A percentile compares a stretch with the other conserved stretches of the same genome.
Conservation (phyloP, 2,888 invertebrate genomes). For the Drosophila rubida region DNA sequence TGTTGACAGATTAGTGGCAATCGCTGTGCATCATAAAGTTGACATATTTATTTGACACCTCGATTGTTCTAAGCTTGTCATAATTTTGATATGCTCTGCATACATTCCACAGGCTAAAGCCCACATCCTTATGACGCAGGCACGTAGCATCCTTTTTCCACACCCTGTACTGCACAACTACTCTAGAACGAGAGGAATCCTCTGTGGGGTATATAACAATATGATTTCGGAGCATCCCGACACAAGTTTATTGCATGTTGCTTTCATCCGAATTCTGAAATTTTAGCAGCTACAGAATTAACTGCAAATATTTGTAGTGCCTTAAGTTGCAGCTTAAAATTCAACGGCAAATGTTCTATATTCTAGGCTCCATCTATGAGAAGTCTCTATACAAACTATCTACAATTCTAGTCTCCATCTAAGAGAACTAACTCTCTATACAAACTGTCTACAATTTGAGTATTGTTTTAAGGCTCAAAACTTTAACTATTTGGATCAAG, state of each 20-base stretch:
- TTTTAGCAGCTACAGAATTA: no score
- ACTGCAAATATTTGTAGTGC: no score
- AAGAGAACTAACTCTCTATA: no score
- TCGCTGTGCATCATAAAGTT: conserved; percentile 65
- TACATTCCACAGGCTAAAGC: conserved; percentile 44
- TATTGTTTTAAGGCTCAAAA: no score
- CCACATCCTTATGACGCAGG: conserved; percentile 40
- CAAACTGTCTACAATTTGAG: no score
- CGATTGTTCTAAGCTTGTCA: conserved; percentile 72
- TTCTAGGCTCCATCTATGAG: no score
- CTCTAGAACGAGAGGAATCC: not conserved
- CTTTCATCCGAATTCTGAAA: no score
- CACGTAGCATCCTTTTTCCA: conserved; percentile 47
- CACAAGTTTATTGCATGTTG: not conserved
- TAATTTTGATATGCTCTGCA: conserved; percentile 46
- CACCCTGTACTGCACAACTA: conserved; percentile 10
- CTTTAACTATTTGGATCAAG: no score
- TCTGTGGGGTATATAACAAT: not conserved
- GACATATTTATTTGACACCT: conserved; percentile 81
- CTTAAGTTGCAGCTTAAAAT: no score
- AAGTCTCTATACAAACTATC: no score
- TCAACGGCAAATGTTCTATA: no score
- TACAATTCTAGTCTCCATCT: no score
- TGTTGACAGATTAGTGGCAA: conserved; percentile 75
- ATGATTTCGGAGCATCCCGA: not conserved